These are phyloP conservation scores for Hydraecia micacea DNA, from an alignment of 2,888 invertebrate genomes.

Conservation along the genomic window DNA sequence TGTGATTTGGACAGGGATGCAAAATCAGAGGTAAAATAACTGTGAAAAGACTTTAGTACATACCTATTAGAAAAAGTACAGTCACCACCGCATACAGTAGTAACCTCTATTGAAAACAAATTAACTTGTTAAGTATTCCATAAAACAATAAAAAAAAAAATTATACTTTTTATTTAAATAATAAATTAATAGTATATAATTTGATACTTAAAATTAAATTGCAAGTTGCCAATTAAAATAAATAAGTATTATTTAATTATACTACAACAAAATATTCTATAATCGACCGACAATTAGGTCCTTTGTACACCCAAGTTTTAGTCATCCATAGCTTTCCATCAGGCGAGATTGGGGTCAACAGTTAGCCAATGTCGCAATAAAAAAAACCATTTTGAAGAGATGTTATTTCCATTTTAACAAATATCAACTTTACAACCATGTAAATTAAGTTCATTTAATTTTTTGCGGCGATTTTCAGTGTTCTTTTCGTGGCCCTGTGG, in stretches of 20 bases:
- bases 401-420: not conserved
- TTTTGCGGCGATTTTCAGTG: not conserved
- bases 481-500: not conserved
- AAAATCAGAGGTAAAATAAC: not conserved
- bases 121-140: too few relatives aligned
- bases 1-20: not conserved
- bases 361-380: not conserved
- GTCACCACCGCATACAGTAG: not conserved
- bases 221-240: not conserved
- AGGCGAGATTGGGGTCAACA: not conserved
- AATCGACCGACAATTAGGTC: not conserved
- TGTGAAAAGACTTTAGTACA: not conserved
- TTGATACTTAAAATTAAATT: slow-evolving; percentile 3
- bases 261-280: not conserved
- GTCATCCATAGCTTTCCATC: not conserved
- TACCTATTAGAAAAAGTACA: not conserved
- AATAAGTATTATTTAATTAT: not conserved
- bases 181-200: not conserved
- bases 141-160: not conserved
- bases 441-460: not conserved
- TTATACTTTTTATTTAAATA: not conserved
- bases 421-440: not conserved
- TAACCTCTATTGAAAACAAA: not conserved
- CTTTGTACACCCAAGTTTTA: not conserved
- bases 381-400: not conserved